Conservation (phyloP, 2,113 vertebrate genomes). For the Lonchura striata region DNA sequence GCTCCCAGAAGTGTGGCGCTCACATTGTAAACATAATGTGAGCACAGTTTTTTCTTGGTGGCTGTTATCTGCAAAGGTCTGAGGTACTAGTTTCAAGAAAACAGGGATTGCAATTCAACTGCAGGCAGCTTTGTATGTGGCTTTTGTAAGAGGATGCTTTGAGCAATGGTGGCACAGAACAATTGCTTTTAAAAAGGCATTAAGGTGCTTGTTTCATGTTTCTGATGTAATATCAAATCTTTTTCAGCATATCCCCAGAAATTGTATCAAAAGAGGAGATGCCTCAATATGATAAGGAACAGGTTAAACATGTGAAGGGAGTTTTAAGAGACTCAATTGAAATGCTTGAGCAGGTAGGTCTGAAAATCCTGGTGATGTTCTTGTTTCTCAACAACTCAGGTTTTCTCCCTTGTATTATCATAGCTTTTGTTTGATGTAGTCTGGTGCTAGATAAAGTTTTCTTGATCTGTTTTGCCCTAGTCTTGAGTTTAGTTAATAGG, state of each 20-base stretch:
- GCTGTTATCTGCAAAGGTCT: neutral
- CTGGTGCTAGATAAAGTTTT: neutral
- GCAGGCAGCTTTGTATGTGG: neutral
- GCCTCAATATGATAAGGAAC: conserved; percentile 53
- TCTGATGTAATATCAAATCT: conserved; percentile 3
- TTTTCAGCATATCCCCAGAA: conserved; percentile 70
- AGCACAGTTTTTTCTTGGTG: neutral
- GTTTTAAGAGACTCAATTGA: conserved; percentile 91
- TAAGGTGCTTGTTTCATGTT: neutral
- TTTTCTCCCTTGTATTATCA: neutral
- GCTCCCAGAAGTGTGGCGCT: neutral
- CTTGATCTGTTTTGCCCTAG: neutral
- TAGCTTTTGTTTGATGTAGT: neutral
- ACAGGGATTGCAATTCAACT: neutral
- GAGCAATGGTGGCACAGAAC: neutral
- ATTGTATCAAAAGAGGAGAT: conserved; percentile 61
- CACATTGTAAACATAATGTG: neutral
- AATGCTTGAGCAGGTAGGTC: conserved; percentile 88
- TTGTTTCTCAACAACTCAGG: neutral
- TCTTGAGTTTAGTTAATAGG: neutral
- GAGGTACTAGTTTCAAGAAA: neutral
- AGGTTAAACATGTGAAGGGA: conserved; percentile 76
- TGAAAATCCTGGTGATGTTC: neutral
- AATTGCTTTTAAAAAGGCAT: neutral
- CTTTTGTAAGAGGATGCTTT: neutral